Evolutionary conservation across 1,140 invertebrate genomes (phyloP).

Genomic region (Rhopalosiphum maidis): DNA sequence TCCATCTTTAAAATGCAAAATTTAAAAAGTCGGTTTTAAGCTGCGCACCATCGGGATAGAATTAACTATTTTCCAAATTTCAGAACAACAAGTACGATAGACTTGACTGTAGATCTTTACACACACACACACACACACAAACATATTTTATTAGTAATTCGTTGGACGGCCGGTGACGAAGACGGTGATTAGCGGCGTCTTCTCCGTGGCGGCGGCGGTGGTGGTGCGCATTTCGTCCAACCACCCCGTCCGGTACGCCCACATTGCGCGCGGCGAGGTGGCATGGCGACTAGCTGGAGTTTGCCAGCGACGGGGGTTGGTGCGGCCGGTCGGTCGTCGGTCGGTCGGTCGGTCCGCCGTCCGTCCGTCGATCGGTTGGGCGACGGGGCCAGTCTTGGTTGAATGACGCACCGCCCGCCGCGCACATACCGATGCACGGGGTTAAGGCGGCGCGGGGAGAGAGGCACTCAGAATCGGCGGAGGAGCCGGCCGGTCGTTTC

Average conservation of each 20-base stretch:
- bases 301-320: background rate
- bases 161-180: background rate
- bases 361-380: background rate
- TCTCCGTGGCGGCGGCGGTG: background rate
- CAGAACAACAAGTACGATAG: too few relatives aligned
- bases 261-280: background rate
- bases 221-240: background rate
- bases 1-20: too few relatives aligned
- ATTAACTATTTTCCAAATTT: too few relatives aligned
- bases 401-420: background rate
- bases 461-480: background rate
- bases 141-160: too few relatives aligned
- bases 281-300: background rate
- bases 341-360: background rate
- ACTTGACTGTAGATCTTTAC: too few relatives aligned
- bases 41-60: too few relatives aligned
- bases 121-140: too few relatives aligned
- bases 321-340: background rate
- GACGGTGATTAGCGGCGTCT: background rate
- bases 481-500: slow-evolving; percentile 2
- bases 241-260: background rate
- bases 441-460: background rate
- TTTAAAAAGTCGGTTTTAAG: too few relatives aligned
- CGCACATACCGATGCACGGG: background rate
- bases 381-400: background rate